Conservation (phyloP, 1,140 invertebrate species). For the Scaptomyza montana region DNA sequence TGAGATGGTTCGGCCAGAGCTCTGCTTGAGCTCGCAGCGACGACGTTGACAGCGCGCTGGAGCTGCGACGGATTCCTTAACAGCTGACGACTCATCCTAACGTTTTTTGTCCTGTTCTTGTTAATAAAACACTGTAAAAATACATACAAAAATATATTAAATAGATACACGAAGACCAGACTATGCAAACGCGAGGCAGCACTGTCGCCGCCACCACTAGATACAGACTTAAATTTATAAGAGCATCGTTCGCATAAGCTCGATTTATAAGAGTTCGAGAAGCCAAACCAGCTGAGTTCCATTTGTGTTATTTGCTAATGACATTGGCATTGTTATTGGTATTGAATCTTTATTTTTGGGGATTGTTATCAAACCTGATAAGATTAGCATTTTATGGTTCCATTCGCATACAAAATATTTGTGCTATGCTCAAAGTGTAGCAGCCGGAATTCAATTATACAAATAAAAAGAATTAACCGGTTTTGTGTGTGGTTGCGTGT, state of each 20-base stretch:
- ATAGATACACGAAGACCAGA: background rate
- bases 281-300: background rate
- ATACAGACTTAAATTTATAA: conserved; percentile 27
- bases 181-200: conserved; percentile 5
- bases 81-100: conserved; percentile 47
- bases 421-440: background rate
- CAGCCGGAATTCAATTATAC: conserved; percentile 26
- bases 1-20: conserved; percentile 19
- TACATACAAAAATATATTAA: conserved; percentile 14
- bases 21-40: conserved; percentile 26
- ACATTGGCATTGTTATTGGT: conserved; percentile 20
- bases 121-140: background rate
- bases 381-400: conserved; percentile 39
- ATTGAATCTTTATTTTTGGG: background rate
- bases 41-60: conserved; percentile 41
- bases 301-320: background rate
- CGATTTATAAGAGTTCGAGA: conserved; percentile 40
- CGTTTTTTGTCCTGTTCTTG: conserved; percentile 11
- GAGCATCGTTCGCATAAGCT: conserved; percentile 30
- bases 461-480: conserved; percentile 37
- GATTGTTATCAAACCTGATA: conserved; percentile 33
- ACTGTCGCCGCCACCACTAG: background rate
- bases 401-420: conserved; percentile 13
- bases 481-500: background rate
- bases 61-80: conserved; percentile 34